Evolutionary conservation across 2,113 vertebrate genomes (phyloP).

Genomic region (Anoura caudifer): DNA sequence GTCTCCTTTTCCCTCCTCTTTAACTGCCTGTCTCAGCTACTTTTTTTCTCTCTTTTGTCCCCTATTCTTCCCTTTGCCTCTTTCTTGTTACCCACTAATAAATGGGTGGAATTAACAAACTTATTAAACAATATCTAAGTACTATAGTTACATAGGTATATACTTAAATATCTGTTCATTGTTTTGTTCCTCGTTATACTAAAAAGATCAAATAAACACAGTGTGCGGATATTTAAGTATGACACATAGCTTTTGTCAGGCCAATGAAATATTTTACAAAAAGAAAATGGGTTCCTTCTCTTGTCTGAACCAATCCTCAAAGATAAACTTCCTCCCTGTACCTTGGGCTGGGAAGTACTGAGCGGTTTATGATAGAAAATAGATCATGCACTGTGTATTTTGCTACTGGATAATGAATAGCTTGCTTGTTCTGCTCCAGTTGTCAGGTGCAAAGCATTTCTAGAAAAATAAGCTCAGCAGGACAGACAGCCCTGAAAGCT

Average conservation of each 20-base stretch:
- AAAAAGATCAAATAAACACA: neutral
- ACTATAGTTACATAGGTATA: neutral
- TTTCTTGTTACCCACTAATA: neutral
- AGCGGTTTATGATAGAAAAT: neutral
- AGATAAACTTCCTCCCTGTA: neutral
- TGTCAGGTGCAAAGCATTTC: neutral
- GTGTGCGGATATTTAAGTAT: neutral
- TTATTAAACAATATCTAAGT: neutral
- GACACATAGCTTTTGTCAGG: neutral
- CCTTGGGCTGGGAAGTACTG: neutral
- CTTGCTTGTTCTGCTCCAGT: conserved; percentile 33
- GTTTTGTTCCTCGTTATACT: neutral
- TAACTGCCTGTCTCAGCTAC: neutral
- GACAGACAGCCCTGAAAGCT: neutral
- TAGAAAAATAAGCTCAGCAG: neutral
- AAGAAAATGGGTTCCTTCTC: neutral
- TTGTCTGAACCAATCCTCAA: neutral
- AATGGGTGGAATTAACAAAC: neutral
- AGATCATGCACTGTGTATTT: neutral
- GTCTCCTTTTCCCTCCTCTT: neutral
- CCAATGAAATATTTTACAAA: neutral
- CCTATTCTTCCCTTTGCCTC: neutral
- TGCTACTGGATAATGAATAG: neutral
- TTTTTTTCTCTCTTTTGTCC: neutral
- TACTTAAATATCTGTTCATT: neutral